These are phyloP conservation scores for Mus pahari DNA, from an alignment of 2,113 vertebrate genomes.

Conservation along the genomic window DNA sequence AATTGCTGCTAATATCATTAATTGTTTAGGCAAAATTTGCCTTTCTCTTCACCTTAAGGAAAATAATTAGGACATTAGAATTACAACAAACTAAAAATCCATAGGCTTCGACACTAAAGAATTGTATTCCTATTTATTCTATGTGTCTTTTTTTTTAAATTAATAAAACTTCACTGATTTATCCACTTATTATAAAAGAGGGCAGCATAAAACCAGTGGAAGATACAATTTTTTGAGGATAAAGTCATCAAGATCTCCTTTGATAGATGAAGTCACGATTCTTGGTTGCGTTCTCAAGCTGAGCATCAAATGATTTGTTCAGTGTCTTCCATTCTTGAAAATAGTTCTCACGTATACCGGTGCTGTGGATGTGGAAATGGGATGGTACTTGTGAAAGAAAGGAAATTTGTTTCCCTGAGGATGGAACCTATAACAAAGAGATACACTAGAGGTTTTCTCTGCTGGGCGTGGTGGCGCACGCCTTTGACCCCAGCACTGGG, in stretches of 20 bases:
- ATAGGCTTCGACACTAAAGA: not conserved
- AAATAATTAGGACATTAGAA: slow-evolving; percentile 13
- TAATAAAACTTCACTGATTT: not conserved
- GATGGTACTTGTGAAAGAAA: not conserved
- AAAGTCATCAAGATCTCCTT: too few species aligned
- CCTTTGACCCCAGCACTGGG: not conserved
- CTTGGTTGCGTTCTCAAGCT: too few species aligned
- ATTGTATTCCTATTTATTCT: not conserved
- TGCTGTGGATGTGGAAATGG: not conserved
- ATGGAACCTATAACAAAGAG: not conserved
- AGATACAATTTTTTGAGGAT: not conserved
- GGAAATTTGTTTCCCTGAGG: not conserved
- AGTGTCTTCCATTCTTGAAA: not conserved
- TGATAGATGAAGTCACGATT: too few species aligned
- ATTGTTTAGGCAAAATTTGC: not conserved
- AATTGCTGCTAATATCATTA: not conserved
- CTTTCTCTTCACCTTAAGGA: slow-evolving; percentile 17
- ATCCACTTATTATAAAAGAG: not conserved
- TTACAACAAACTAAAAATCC: slow-evolving; percentile 1
- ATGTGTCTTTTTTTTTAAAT: not conserved
- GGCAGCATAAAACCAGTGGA: not conserved
- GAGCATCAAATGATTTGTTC: not conserved
- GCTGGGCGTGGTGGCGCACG: not conserved
- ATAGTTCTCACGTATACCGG: not conserved
- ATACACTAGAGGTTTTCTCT: not conserved